phyloP scores from a whole-genome alignment of 2,888 invertebrate species.

The Drosophila borealis region DNA sequence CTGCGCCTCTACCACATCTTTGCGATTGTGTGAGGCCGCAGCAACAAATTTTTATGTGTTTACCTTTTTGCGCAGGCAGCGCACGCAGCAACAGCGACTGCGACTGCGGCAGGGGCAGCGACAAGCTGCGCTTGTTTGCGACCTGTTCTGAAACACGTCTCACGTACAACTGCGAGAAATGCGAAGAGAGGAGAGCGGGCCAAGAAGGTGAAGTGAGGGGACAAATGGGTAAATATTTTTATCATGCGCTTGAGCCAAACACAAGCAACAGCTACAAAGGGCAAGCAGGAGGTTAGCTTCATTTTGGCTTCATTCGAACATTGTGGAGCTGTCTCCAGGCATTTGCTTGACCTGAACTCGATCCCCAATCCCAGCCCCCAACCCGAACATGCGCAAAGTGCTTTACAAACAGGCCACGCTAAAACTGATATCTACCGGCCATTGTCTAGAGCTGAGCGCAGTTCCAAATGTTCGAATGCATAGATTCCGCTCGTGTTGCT shows the following conservation, averaged over 20 bases:
- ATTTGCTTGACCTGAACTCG: constrained; percentile 38
- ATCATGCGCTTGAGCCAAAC: constrained; percentile 54
- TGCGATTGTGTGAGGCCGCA: constrained; percentile 50
- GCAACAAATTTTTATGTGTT: constrained; percentile 75
- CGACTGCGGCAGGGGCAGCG: constrained; percentile 7
- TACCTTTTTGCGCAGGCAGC: constrained; percentile 66
- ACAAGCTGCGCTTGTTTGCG: constrained; percentile 46
- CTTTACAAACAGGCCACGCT: constrained; percentile 2
- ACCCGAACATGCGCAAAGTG: constrained; percentile 8
- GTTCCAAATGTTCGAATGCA: constrained; percentile 17
- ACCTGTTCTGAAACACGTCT: constrained; percentile 32
- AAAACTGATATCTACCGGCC: constrained; percentile 8
- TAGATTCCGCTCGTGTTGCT: constrained; percentile 7
- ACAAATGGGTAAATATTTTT: constrained; percentile 35
- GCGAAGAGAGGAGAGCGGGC: not conserved
- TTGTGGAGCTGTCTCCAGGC: constrained; percentile 23
- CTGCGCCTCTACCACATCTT: not conserved
- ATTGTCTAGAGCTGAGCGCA: constrained; percentile 19
- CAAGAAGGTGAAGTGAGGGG: not conserved
- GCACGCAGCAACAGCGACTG: constrained; percentile 36
- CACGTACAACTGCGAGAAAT: constrained; percentile 17
- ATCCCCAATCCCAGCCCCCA: constrained; percentile 13
- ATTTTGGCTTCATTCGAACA: constrained; percentile 1
- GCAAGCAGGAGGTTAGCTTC: not conserved
- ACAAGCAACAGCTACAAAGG: constrained; percentile 8